Percentiles rank a stretch among this genome's conserved stretches.
Evolutionary conservation across 2,113 vertebrate species (phyloP).

Genomic region (Peucedramus taeniatus): DNA sequence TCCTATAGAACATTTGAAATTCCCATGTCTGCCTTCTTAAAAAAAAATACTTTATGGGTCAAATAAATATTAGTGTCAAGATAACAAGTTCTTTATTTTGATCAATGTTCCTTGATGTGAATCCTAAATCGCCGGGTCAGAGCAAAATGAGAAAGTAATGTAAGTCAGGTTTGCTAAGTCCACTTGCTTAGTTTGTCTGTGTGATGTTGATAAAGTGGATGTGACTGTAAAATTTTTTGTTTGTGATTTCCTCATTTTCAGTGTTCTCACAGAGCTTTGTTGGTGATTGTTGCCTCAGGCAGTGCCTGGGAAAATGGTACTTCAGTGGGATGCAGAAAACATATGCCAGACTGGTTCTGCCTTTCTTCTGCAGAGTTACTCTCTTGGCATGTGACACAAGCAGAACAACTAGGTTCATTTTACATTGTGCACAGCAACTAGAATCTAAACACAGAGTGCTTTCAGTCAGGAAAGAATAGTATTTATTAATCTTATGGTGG

Average conservation of each 20-base stretch:
- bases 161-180: neutral
- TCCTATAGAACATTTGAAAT: neutral
- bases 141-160: neutral
- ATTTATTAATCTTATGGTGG: neutral
- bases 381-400: neutral
- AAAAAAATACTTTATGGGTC: neutral
- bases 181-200: neutral
- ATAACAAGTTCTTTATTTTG: neutral
- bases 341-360: neutral
- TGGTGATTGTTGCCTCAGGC: neutral
- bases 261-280: neutral
- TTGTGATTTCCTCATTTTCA: neutral
- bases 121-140: neutral
- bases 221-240: neutral
- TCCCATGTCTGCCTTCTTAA: neutral
- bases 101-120: neutral
- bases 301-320: neutral
- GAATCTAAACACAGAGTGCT: neutral
- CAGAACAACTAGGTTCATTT: neutral
- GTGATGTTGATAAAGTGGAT: neutral
- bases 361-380: neutral
- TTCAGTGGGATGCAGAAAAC: neutral
- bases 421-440: neutral
- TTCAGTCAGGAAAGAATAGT: neutral
- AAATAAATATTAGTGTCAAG: neutral